Evolutionary conservation across 2,113 vertebrate species (phyloP).

Genomic region (Ursus arctos): DNA sequence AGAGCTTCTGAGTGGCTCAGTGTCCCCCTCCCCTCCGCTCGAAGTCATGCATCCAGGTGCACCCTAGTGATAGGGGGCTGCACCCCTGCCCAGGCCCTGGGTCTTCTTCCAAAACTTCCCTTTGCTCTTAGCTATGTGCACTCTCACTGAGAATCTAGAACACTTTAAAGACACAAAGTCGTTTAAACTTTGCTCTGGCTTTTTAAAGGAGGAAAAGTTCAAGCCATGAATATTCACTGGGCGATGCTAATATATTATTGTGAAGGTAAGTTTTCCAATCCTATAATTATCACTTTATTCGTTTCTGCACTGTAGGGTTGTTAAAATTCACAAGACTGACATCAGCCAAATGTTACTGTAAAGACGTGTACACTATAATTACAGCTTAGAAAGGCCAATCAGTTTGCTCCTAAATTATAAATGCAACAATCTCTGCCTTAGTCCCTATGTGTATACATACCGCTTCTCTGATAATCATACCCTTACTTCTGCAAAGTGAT

Average conservation of each 20-base stretch:
- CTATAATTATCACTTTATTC: background rate
- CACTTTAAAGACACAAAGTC: background rate
- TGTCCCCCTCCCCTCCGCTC: fast-evolving
- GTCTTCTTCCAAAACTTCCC: background rate
- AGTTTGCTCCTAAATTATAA: background rate
- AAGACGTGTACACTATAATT: no score
- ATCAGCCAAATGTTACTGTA: background rate
- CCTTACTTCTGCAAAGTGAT: background rate
- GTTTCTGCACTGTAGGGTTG: background rate
- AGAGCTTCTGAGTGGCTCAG: background rate
- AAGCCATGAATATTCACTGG: background rate
- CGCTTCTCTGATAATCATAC: background rate
- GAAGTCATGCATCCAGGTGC: fast-evolving
- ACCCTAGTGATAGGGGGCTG: fast-evolving
- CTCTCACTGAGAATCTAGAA: background rate
- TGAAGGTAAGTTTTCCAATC: background rate
- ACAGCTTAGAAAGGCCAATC: background rate
- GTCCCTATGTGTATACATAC: fast-evolving
- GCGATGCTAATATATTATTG: background rate
- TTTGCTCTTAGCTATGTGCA: background rate
- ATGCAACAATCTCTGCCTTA: no score
- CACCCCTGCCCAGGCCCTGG: fast-evolving
- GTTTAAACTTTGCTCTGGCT: background rate
- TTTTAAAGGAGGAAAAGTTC: background rate
- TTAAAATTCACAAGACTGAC: background rate